Evolutionary conservation across 2,113 vertebrate species (phyloP), one percentile per base, ranked within the genome.

Genomic region (Pipra filicauda): DNA sequence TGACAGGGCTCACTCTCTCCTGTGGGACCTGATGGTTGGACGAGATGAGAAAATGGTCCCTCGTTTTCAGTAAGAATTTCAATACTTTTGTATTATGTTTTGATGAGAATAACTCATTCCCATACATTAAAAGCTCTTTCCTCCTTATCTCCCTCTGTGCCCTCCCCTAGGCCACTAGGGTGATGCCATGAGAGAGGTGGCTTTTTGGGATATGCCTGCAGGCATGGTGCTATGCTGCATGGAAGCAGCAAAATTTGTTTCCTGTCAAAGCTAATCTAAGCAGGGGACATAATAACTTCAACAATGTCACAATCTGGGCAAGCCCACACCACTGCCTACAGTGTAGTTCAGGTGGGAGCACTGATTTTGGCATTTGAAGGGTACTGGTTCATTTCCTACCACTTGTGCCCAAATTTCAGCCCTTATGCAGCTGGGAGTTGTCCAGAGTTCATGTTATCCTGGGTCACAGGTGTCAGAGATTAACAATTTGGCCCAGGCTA

Each of bases 121-220:
- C 33, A 16, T 23, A 55, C 48, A 37, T 8, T 15, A 82, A 77
- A 86, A 72, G 9, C 8, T 86, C 41, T 76, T 51, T 5, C 15
- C 12, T 20, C 15, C 8, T 66, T 49, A 44, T 30, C 2, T 49
- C 11, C 30, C 22, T 54, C 43, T 35, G 15, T 28, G 31, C 16
- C 23, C 12, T 66, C 13, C 8, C 16, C n/a, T n/a, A n/a, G n/a
- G 15, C 20, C 49, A 43, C 58, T 24, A 49, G 0, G 0, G 26
- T 48, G 64, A 31, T 1, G 1, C 28, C 24, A 41, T 20, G 10
- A 70, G 67, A 84, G 62, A 46, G 28, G 9, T 43, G n/a, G 22
- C 33, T 26, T 30, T 67, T 82, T n/a, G 41, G 37, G 22, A 37
- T 46, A 62, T 0, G 0, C 9, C 43, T 12, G 20, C 33, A 14